Percentiles rank a stretch among this genome's conserved stretches.
These are phyloP conservation scores for Rhagologus leucostigma DNA, from an alignment of 2,113 vertebrate genomes.

Conservation along the genomic window DNA sequence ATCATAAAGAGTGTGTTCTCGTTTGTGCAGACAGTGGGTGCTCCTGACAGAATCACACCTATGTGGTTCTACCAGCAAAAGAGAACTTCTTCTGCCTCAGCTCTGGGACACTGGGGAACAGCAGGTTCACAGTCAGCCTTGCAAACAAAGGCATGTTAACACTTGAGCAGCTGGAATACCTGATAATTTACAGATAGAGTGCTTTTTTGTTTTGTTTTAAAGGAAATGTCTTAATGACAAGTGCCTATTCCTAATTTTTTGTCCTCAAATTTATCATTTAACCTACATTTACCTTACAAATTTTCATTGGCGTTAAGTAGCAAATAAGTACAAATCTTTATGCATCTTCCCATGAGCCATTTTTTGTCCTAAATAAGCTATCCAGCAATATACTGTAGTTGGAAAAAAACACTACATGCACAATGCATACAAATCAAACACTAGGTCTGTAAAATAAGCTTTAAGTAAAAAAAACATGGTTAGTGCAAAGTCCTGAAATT, in stretches of 20 bases:
- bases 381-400: slow-evolving; percentile 74
- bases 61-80: slow-evolving; percentile 47
- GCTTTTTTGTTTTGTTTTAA: background rate
- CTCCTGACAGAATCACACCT: background rate
- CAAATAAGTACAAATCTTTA: slow-evolving; percentile 78
- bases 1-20: background rate
- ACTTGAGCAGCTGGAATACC: slow-evolving; percentile 30
- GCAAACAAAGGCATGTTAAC: slow-evolving; percentile 48
- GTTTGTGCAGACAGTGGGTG: background rate
- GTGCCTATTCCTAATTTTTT: background rate
- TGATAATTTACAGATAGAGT: background rate
- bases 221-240: background rate
- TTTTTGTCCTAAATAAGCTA: slow-evolving; percentile 75
- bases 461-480: slow-evolving; percentile 78
- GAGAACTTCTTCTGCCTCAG: slow-evolving; percentile 51
- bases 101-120: background rate
- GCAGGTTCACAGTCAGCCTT: background rate
- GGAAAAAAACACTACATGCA: slow-evolving; percentile 81
- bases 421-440: slow-evolving; percentile 84
- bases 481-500: slow-evolving; percentile 85
- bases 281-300: slow-evolving; percentile 13
- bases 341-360: slow-evolving; percentile 85
- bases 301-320: slow-evolving; percentile 44
- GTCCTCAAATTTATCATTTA: slow-evolving; percentile 20
- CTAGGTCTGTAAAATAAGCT: slow-evolving; percentile 81